A percentile compares a stretch with the other conserved stretches of the same genome.
Conservation (phyloP, 2,888 invertebrate genomes). For the Melitaea athalia region DNA sequence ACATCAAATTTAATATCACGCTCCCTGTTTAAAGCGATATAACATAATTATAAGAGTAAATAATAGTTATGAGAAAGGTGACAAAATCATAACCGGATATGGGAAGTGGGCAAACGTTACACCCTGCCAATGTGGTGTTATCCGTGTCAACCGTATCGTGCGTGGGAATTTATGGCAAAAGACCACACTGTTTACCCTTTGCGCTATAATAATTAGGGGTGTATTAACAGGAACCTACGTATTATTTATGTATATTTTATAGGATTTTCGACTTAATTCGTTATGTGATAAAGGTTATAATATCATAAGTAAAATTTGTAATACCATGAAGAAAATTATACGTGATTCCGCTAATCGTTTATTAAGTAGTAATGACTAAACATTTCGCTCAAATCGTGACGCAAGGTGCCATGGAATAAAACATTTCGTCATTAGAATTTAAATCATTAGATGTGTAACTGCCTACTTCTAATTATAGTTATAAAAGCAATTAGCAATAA, state of each 20-base stretch:
- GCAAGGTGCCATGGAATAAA: constrained; percentile 27
- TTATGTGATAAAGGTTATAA: neutral
- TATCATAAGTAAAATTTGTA: neutral
- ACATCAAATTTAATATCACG: neutral
- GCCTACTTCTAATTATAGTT: constrained; percentile 23
- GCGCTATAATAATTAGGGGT: constrained; percentile 39
- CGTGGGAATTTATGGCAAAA: constrained; percentile 61
- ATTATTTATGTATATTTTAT: neutral
- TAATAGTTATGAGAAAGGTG: constrained; percentile 19
- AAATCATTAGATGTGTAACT: constrained; percentile 24
- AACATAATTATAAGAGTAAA: neutral
- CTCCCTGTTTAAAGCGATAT: neutral
- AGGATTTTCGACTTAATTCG: constrained; percentile 3
- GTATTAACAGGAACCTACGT: constrained; percentile 8
- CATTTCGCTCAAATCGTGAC: constrained; percentile 16
- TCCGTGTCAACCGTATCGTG: constrained; percentile 42
- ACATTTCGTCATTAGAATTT: constrained; percentile 28
- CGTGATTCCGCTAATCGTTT: constrained; percentile 21
- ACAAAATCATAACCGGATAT: constrained; percentile 35
- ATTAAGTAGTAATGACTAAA: constrained; percentile 18
- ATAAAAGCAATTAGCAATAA: constrained; percentile 33
- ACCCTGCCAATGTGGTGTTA: constrained; percentile 39
- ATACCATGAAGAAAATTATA: constrained; percentile 4
- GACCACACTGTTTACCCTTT: constrained; percentile 56
- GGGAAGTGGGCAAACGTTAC: constrained; percentile 43